Conservation (phyloP, 2,113 vertebrate genomes). For the Cyprinodon variegatus region DNA sequence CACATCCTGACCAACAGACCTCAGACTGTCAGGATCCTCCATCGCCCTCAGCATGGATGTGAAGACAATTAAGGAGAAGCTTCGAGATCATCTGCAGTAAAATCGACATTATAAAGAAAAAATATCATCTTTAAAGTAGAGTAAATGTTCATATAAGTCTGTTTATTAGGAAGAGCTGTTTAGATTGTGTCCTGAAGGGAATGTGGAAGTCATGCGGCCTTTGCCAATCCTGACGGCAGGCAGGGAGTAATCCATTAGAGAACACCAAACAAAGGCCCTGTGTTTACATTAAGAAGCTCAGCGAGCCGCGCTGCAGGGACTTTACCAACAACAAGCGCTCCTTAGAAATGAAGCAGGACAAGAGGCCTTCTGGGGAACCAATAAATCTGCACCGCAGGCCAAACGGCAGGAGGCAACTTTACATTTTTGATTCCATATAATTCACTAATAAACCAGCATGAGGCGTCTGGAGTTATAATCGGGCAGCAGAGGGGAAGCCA, state of each 20-base stretch:
- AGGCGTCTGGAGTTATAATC: too few species aligned
- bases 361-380: background rate
- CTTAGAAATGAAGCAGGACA: slow-evolving; percentile 21
- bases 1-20: too few species aligned
- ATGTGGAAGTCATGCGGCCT: background rate
- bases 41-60: too few species aligned
- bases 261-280: slow-evolving; percentile 43
- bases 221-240: background rate
- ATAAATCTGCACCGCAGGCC: background rate
- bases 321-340: slow-evolving; percentile 17
- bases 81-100: too few species aligned
- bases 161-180: too few species aligned
- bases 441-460: too few species aligned
- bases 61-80: too few species aligned
- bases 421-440: background rate
- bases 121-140: background rate
- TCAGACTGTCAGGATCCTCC: too few species aligned
- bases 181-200: background rate
- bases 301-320: background rate
- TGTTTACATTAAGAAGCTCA: slow-evolving; percentile 58
- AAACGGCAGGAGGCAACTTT: too few species aligned
- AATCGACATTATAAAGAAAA: too few species aligned
- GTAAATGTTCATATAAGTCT: background rate
- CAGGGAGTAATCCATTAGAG: slow-evolving; percentile 36
- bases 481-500: too few species aligned